Evolutionary conservation across 2,888 invertebrate genomes (phyloP), one percentile per base, ranked within the genome.

Genomic region (Hemistola chrysoprasaria): DNA sequence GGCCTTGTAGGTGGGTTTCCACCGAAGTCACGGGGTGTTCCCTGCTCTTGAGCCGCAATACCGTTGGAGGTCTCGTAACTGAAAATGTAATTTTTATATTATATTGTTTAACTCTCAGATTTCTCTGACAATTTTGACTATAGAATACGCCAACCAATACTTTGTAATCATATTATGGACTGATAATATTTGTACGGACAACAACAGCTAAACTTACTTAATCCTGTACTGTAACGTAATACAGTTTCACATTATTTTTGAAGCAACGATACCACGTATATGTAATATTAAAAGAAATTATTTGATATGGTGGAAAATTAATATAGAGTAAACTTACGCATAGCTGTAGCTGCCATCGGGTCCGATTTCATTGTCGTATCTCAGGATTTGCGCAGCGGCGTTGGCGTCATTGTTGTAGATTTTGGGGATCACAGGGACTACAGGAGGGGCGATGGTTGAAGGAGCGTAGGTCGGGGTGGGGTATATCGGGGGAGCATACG

Each of bases 11-110:
- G 71, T 9, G 80, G 81, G 55, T 76, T 76, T 8, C 78, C 81
- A 7, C 86, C 90, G 26, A 90, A 69, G 62, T 82, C 79, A 47
- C 84, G 90, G 26, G 90, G 87, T 21, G 66, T 65, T 2, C 92
- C 92, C 47, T 90, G 85, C 58, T 88, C 92, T 45, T 92, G 90
- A 9, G 90, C 92, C 0, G 90, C 83, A 56, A 92, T 92, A 24
- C 92, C 92, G 62, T 92, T 92, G 61, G 90, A 89, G 22, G 92
- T 91, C 71, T 92, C 91, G 63, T 83, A 92, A 59, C 92, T 92
- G 47, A 33, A 39, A 39, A 23, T 6, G 30, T 9, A 7, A n/a
- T n/a, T n/a, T n/a, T n/a, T n/a, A n/a, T n/a, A n/a, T n/a, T n/a
- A n/a, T n/a, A n/a, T n/a, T n/a, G n/a, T n/a, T n/a, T n/a, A n/a